phyloP scores from a whole-genome alignment of 2,797 vertebrate species.

The Melanogrammus aeglefinus region DNA sequence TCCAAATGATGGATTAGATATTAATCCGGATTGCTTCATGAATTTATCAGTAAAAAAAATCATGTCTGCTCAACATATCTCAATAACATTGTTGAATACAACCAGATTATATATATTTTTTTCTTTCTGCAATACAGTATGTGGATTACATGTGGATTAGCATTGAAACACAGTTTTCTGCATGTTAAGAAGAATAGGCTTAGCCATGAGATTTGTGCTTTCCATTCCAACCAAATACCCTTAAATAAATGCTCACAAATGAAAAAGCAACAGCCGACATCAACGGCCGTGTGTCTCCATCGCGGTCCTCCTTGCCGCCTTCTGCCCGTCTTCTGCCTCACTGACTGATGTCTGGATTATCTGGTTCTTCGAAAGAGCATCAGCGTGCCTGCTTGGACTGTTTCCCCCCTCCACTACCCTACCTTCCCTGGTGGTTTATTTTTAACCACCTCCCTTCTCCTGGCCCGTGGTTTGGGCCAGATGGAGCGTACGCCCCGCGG shows the following conservation, averaged over 20 bases:
- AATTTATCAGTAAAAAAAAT: constrained; percentile 45
- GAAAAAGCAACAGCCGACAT: constrained; percentile 52
- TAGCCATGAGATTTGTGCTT: constrained; percentile 52
- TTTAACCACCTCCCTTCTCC: constrained; percentile 60
- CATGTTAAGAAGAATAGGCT: constrained; percentile 24
- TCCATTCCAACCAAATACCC: constrained; percentile 48
- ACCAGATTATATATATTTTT: constrained; percentile 6
- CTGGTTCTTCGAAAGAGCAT: not conserved
- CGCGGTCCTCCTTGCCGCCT: not conserved
- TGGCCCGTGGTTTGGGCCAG: constrained; percentile 64
- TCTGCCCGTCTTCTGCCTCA: constrained; percentile 42
- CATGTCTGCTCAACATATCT: constrained; percentile 32
- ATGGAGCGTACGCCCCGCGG: constrained; percentile 68
- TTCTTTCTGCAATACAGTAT: constrained; percentile 23
- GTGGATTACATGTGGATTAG: constrained; percentile 52
- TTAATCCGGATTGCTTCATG: constrained; percentile 52
- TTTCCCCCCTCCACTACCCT: constrained; percentile 29
- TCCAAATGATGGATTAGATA: constrained; percentile 59
- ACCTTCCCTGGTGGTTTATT: constrained; percentile 68
- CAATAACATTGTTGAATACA: constrained; percentile 26
- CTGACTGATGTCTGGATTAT: constrained; percentile 12
- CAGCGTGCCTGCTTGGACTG: not conserved
- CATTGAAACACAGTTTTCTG: constrained; percentile 26
- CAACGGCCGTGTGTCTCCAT: constrained; percentile 35
- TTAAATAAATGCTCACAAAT: constrained; percentile 45